Conservation (phyloP, 2,797 vertebrate species). For the Lacerta bilineata region DNA sequence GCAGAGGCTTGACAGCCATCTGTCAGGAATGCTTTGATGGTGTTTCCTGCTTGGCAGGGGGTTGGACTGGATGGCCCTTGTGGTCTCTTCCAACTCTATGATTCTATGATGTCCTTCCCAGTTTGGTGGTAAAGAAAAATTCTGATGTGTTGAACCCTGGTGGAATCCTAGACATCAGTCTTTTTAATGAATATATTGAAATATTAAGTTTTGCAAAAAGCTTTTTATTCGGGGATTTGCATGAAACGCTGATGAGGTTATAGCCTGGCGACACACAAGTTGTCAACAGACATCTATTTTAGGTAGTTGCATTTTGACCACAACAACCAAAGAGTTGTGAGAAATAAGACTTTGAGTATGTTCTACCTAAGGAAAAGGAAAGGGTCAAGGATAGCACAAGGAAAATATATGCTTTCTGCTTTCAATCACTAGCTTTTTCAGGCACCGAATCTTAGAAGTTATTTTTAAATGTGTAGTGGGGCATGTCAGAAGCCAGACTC, state of each 20-base stretch:
- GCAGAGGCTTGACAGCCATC: no score
- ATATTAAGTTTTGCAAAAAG: neutral
- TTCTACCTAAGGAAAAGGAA: neutral
- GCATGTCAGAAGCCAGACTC: neutral
- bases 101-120: no score
- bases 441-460: neutral
- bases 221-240: neutral
- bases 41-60: no score
- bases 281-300: neutral
- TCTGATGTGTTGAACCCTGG: no score
- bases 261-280: neutral
- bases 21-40: no score
- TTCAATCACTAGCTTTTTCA: neutral
- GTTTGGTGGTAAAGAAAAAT: no score
- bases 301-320: neutral
- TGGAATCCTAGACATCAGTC: no score
- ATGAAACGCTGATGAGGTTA: neutral
- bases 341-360: neutral
- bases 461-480: neutral
- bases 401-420: neutral
- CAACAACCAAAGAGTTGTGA: neutral
- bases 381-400: neutral
- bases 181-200: neutral
- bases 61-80: no score
- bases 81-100: no score